Base-by-base conservation (phyloP, 2,888 invertebrate genomes). In the Eupithecia abbreviata region DNA sequence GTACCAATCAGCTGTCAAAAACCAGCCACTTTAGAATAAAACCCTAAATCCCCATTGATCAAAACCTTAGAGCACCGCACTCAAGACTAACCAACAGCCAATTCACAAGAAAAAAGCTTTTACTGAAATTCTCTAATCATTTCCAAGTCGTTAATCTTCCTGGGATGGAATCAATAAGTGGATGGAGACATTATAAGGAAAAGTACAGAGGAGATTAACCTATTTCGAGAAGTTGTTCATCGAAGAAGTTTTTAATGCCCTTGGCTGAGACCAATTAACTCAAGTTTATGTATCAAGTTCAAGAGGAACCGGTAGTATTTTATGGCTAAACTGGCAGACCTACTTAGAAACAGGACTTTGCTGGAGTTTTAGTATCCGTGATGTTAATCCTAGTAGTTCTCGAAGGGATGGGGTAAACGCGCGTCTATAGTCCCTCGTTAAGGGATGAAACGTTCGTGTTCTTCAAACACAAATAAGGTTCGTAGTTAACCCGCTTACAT, bases 241-340 rank as follows among this genome's bases (percentile, higher is more conserved):
- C 76, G 74, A 72, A 71, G 68, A 82, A 78, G 77, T 82, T 82
- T 75, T 73, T 73, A 79, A 77, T 76, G 76, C 76, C 45, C 75
- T 75, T 70, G 74, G 73, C 78, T 76, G 73, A 68, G 74, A 76
- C n/a, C 77, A 76, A 77, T 80, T 77, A 79, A 72, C 71, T 73
- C 47, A 78, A 77, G 62, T 81, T 81, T 79, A 78, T 79, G 71
- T 65, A n/a, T 5, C 65, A 76, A 74, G 74, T 74, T 74, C 73
- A 69, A 18, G 69, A 69, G 18, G 18, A 13, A 18, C n/a, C 18
- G 47, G 18, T 45, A 69, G 47, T 47, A 30, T 69, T 69, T 69
- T 69, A 69, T 69, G 30, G 45, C 12, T 68, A 13, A 45, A 47
- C 30, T 30, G 30, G 30, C 30, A 30, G 30, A 30, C 45, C 69